Conservation (phyloP, 2,888 invertebrate species). For the Adela reaumurella region DNA sequence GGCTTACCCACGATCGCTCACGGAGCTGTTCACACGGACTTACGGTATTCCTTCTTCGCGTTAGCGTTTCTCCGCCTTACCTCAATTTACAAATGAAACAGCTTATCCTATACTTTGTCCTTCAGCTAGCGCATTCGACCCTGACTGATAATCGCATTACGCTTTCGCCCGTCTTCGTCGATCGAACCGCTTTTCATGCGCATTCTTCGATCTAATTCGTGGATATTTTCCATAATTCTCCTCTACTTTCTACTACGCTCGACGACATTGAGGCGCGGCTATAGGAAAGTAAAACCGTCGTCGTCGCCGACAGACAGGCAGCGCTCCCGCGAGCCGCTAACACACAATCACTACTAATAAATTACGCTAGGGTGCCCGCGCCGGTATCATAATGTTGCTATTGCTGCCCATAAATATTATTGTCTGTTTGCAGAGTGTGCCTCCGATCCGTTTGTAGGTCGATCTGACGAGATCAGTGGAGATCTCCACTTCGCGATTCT, state of each 20-base stretch:
- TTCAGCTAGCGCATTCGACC: too few species aligned
- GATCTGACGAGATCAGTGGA: neutral
- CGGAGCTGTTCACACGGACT: neutral
- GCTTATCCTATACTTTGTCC: too few species aligned
- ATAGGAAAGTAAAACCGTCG: slow-evolving; percentile 49
- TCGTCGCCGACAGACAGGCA: slow-evolving; percentile 45
- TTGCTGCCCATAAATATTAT: slow-evolving; percentile 9
- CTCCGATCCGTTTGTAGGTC: neutral
- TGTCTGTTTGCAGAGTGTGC: neutral
- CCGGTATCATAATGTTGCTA: slow-evolving; percentile 2
- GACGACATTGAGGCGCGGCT: slow-evolving; percentile 34
- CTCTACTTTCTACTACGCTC: slow-evolving; percentile 51
- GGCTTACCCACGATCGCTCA: neutral
- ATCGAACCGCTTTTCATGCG: too few species aligned
- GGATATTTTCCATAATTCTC: slow-evolving; percentile 37
- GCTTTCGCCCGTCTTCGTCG: too few species aligned
- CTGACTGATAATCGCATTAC: too few species aligned
- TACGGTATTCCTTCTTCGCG: neutral
- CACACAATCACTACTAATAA: slow-evolving; percentile 43
- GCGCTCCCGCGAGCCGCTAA: slow-evolving; percentile 49
- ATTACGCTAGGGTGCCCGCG: slow-evolving; percentile 30
- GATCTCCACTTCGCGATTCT: neutral
- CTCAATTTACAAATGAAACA: neutral
- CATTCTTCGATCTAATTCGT: too few species aligned
- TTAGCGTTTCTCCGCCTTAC: neutral